phyloP scores from a whole-genome alignment of 2,113 vertebrate species.

The Thunnus maccoyii region DNA sequence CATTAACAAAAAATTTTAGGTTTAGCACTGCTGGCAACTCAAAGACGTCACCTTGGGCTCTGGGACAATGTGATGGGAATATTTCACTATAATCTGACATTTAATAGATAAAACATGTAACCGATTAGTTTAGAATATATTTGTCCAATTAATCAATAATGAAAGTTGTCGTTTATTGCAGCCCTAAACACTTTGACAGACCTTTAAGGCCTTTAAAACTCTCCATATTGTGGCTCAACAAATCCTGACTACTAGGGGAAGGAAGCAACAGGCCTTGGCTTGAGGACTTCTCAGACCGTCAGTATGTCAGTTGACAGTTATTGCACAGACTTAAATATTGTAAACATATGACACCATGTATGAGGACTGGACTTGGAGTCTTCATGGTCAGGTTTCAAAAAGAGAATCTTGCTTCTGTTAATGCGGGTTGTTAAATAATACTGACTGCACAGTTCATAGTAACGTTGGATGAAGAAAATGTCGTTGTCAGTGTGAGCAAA shows the following conservation, averaged over 20 bases:
- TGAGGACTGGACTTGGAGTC: not conserved
- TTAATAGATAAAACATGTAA: not conserved
- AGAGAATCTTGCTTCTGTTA: not conserved
- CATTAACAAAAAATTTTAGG: too few species aligned
- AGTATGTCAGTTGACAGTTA: not conserved
- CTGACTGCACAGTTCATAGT: not conserved
- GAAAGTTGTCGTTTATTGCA: too few species aligned
- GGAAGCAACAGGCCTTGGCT: not conserved
- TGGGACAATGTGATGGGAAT: too few species aligned
- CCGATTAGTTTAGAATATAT: too few species aligned
- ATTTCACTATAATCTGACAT: not conserved
- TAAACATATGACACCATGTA: not conserved
- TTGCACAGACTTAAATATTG: not conserved
- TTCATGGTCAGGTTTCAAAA: constrained; percentile 1
- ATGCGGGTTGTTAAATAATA: not conserved
- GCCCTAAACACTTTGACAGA: not conserved
- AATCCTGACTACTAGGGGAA: not conserved
- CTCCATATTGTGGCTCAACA: not conserved
- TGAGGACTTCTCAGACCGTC: not conserved
- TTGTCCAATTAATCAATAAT: too few species aligned
- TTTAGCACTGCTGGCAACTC: too few species aligned
- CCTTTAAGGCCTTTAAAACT: not conserved
- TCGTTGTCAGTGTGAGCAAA: constrained; percentile 12
- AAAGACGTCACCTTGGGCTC: too few species aligned
- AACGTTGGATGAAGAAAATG: constrained; percentile 11